These are phyloP conservation scores for Micromesistius poutassou DNA, from an alignment of 2,797 vertebrate species.

Conservation along the genomic window DNA sequence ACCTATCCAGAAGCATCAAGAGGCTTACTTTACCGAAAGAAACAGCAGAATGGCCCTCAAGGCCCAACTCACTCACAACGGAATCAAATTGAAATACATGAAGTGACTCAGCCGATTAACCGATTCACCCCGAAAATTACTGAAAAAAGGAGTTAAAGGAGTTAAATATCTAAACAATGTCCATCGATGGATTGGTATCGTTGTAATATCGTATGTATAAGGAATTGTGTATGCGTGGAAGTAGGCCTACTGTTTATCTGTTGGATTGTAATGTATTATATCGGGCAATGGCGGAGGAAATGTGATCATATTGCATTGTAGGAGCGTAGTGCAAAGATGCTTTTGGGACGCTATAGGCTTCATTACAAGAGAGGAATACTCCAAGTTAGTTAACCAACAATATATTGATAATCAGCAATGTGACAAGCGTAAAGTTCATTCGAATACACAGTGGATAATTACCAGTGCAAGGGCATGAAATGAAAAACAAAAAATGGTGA, in stretches of 20 bases:
- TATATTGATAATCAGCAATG: slow-evolving; percentile 54
- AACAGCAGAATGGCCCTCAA: slow-evolving; percentile 39
- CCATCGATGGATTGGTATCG: background rate
- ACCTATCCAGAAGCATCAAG: slow-evolving; percentile 42
- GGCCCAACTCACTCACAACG: slow-evolving; percentile 11
- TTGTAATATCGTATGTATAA: background rate
- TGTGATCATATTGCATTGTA: background rate
- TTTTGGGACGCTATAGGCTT: slow-evolving; percentile 45
- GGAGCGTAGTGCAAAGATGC: slow-evolving; percentile 38
- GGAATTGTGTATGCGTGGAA: background rate
- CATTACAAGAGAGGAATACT: slow-evolving; percentile 50
- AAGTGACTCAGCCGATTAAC: background rate
- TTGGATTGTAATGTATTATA: background rate
- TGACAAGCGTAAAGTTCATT: slow-evolving; percentile 58
- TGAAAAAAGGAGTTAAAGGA: background rate
- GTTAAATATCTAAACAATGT: background rate
- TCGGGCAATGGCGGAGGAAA: background rate
- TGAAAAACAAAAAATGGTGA: slow-evolving; percentile 63
- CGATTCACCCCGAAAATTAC: background rate
- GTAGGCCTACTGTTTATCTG: background rate
- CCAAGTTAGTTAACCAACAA: slow-evolving; percentile 54
- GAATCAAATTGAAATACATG: background rate
- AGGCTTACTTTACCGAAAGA: slow-evolving; percentile 47
- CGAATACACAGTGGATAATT: slow-evolving; percentile 66
- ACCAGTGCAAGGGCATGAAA: slow-evolving; percentile 73